phyloP scores from a whole-genome alignment of 2,888 invertebrate genomes.

The Entomobrya proxima region DNA sequence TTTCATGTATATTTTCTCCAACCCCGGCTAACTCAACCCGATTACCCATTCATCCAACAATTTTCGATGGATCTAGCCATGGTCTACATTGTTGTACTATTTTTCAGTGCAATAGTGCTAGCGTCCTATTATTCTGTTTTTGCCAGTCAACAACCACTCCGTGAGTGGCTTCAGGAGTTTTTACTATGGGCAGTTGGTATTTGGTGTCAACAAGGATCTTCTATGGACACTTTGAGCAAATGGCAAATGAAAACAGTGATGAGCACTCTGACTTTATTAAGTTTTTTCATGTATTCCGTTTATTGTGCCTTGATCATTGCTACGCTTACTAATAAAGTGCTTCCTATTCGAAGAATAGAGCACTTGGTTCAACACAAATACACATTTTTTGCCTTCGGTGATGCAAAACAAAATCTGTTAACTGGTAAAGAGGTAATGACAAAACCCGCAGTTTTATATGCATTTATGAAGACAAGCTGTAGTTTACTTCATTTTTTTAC shows the following conservation, averaged over 20 bases:
- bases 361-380: slow-evolving; percentile 15
- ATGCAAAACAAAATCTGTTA: neutral
- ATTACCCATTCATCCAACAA: slow-evolving; percentile 25
- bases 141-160: too few species aligned
- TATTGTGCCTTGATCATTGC: slow-evolving; percentile 46
- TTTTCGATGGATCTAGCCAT: neutral
- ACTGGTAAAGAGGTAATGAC: neutral
- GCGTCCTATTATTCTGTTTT: too few species aligned
- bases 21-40: neutral
- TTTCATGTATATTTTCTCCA: slow-evolving; percentile 49
- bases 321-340: neutral
- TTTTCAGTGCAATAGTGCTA: neutral
- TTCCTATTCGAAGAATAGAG: neutral
- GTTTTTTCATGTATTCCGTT: neutral
- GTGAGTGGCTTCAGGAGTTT: neutral
- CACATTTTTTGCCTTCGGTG: slow-evolving; percentile 25
- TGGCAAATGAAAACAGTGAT: slow-evolving; percentile 22
- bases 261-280: neutral
- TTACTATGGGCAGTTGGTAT: slow-evolving; percentile 25
- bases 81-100: neutral
- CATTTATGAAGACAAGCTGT: too few species aligned
- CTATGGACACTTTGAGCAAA: neutral
- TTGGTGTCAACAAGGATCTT: slow-evolving; percentile 12
- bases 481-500: too few species aligned
- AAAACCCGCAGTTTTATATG: too few species aligned